A percentile compares a stretch with the other conserved stretches of the same genome.
Conservation (phyloP, 1,140 invertebrate species). For the Ceratina japonica region DNA sequence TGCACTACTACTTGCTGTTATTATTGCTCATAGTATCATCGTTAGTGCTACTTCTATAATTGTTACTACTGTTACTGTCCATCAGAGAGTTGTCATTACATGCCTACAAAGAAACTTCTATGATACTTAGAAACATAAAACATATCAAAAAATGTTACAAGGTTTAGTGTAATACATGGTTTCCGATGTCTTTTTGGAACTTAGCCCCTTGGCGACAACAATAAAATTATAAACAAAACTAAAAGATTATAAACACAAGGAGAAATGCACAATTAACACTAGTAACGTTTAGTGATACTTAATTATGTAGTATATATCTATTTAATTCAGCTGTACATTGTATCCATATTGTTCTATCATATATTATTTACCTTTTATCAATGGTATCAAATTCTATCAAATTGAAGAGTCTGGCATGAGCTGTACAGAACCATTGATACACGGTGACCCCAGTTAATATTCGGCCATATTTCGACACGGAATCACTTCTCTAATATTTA, state of each 20-base stretch:
- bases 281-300: conserved; percentile 54
- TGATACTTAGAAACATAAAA: conserved; percentile 62
- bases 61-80: conserved; percentile 53
- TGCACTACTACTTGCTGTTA: conserved; percentile 53
- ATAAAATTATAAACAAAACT: conserved; percentile 51
- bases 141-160: conserved; percentile 60
- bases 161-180: conserved; percentile 48
- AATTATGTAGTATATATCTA: conserved; percentile 56
- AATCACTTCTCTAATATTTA: no score
- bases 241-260: conserved; percentile 49
- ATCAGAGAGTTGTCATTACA: conserved; percentile 52
- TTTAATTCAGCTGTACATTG: conserved; percentile 61
- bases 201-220: conserved; percentile 41
- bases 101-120: conserved; percentile 54
- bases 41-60: conserved; percentile 59
- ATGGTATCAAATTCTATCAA: conserved; percentile 41
- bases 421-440: conserved; percentile 50
- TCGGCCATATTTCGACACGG: no score
- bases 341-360: conserved; percentile 53
- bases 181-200: conserved; percentile 55
- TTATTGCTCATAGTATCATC: conserved; percentile 55
- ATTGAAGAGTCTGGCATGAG: conserved; percentile 47
- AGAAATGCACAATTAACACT: conserved; percentile 58
- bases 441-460: background rate
- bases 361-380: conserved; percentile 56